Evolutionary conservation across 2,888 invertebrate genomes (phyloP).

Genomic region (Therioaphis trifolii): DNA sequence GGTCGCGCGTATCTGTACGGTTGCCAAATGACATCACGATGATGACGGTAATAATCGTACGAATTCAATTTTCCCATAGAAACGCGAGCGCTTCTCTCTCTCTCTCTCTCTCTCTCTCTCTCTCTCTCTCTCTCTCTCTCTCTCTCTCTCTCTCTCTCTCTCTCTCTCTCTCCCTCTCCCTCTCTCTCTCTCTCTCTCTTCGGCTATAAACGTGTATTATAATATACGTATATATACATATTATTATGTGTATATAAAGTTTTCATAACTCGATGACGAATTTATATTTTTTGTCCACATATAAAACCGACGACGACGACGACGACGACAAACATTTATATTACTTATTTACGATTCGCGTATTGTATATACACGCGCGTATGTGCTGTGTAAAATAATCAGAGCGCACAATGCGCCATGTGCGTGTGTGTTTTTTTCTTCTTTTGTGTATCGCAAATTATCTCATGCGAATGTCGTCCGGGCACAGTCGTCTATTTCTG

Average conservation of each 20-base stretch:
- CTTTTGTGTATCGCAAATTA: too few species aligned
- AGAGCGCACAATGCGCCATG: too few species aligned
- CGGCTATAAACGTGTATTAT: too few species aligned
- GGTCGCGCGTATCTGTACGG: neutral
- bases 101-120: neutral
- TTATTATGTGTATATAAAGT: neutral
- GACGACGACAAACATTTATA: constrained; percentile 29
- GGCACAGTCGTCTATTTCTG: too few species aligned
- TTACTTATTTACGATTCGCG: constrained; percentile 2
- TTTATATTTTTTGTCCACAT: neutral
- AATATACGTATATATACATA: neutral
- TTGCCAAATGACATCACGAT: constrained; percentile 30
- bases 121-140: neutral
- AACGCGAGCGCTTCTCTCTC: neutral
- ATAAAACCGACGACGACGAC: neutral
- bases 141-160: too few species aligned
- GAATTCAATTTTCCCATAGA: constrained; percentile 39
- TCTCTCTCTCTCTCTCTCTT: too few species aligned
- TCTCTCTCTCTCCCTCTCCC: neutral
- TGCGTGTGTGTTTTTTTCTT: too few species aligned
- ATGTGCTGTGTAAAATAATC: too few species aligned
- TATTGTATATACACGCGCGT: too few species aligned
- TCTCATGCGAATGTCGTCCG: too few species aligned
- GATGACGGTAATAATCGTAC: constrained; percentile 5
- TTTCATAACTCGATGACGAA: neutral